Evolutionary conservation across 2,113 vertebrate genomes (phyloP), one percentile per base, ranked within the genome.

Genomic region (Calidris pugnax): DNA sequence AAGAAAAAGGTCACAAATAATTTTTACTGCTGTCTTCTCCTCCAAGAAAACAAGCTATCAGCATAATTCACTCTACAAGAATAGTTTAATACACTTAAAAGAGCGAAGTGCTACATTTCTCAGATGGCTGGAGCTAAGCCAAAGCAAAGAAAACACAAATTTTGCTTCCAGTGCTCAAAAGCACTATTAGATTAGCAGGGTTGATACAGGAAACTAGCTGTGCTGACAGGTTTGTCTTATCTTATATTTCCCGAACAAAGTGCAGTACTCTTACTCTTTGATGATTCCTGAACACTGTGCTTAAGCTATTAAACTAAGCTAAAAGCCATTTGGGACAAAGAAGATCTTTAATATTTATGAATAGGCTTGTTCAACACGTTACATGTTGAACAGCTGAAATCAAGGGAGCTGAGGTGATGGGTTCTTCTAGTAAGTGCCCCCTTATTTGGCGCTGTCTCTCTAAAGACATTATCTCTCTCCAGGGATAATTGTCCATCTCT

Each of bases 21-120:
- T 83, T 73, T 92, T 95, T 94, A 95, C 87, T 89, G 78, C 41
- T 73, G 68, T 35, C 53, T 92, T 47, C 43, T 76, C 43, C 82
- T 95, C 43, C 89, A 95, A 82, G 56, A 88, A 97, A 96, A 96
- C 56, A 97, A 92, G 28, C 51, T 88, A 81, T 80, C 80, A 74
- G 81, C 83, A 77, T 94, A 96, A 95, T 81, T 96, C 66, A 94
- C 93, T 87, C 48, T 39, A 45, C 57, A 72, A 75, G 23, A 64
- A 90, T 28, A 81, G 41, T 62, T 97, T 93, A 94, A 96, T 64
- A 94, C 59, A 90, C 78, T 94, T 91, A 89, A 86, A 94, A 71
- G 48, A 74, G 64, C 33, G 95, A 75, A 82, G 67, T 3, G 56
- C 71, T 78, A 23, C 14, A 83, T 91, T 92, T 63, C 78, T 96